Conservation (phyloP, 2,113 vertebrate species). For the Anguilla rostrata region DNA sequence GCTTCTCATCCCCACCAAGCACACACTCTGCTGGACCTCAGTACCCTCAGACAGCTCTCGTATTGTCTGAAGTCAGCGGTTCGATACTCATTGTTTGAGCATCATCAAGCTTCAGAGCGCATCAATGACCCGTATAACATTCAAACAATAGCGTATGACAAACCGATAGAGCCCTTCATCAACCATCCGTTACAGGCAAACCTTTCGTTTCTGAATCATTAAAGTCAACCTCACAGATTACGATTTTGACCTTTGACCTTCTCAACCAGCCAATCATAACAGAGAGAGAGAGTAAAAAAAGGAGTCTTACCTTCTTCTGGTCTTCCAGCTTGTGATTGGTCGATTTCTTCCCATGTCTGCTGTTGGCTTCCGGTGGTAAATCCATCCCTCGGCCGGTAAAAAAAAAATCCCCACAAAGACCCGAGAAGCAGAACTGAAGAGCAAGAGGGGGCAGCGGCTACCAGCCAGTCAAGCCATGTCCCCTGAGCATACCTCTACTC, state of each 20-base stretch:
- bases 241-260: not conserved
- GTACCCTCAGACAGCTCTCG: not conserved
- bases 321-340: constrained; percentile 96
- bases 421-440: constrained; percentile 66
- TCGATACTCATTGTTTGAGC: not conserved
- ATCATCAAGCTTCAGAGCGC: not conserved
- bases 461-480: constrained; percentile 64
- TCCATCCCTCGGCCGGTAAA: constrained; percentile 82
- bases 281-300: not conserved
- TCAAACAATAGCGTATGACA: not conserved
- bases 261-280: not conserved
- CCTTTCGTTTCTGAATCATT: not conserved
- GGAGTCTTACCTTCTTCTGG: constrained; percentile 90
- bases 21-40: not conserved
- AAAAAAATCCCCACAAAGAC: constrained; percentile 69
- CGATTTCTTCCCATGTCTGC: constrained; percentile 93
- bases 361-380: constrained; percentile 88
- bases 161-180: not conserved
- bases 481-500: constrained; percentile 76
- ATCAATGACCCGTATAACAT: not conserved
- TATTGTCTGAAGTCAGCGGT: no score
- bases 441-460: constrained; percentile 46
- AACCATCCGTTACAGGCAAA: not conserved
- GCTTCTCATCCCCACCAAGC: not conserved
- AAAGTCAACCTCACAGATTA: not conserved